These are phyloP conservation scores for Chaetura pelagica DNA, from an alignment of 2,113 vertebrate genomes.

Conservation along the genomic window DNA sequence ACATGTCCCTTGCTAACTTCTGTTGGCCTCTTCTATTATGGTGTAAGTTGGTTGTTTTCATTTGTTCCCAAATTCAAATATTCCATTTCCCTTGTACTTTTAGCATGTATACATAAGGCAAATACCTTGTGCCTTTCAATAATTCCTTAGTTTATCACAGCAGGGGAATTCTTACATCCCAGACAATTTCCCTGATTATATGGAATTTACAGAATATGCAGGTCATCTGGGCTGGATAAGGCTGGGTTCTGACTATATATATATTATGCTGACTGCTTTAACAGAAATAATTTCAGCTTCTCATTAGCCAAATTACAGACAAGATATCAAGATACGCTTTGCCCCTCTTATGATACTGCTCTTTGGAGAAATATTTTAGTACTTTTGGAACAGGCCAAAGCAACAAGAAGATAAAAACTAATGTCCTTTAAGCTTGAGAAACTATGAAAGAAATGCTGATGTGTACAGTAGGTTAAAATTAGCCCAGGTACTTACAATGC, in stretches of 20 bases:
- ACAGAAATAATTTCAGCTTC: neutral
- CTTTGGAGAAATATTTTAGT: neutral
- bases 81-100: neutral
- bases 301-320: neutral
- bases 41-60: neutral
- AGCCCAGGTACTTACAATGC: neutral
- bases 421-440: neutral
- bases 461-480: constrained; percentile 18
- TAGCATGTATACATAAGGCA: neutral
- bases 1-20: neutral
- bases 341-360: neutral
- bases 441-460: neutral
- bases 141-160: neutral
- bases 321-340: neutral
- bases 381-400: neutral
- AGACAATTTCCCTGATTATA: neutral
- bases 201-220: neutral
- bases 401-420: neutral
- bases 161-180: neutral
- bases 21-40: neutral
- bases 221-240: neutral
- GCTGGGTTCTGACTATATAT: neutral
- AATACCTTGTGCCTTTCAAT: neutral
- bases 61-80: neutral
- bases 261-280: neutral